Conservation (phyloP, 2,797 vertebrate species). For the Syngnathus acus region DNA sequence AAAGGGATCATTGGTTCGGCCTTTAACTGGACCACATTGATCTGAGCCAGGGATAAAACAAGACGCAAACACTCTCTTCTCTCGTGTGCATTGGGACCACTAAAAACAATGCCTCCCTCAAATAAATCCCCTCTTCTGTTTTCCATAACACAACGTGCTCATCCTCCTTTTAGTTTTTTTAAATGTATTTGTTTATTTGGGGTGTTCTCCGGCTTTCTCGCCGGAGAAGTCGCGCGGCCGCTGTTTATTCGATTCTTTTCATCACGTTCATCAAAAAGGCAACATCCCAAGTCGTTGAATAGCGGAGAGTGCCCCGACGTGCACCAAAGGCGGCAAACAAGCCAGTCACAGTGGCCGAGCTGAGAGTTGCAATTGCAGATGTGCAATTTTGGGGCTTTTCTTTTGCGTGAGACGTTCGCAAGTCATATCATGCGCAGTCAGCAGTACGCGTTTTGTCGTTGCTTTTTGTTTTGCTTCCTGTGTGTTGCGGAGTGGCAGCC, state of each 20-base stretch:
- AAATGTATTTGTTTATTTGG: background rate
- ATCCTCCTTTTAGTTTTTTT: background rate
- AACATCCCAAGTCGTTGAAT: constrained; percentile 52
- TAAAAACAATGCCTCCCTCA: background rate
- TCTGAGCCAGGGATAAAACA: background rate
- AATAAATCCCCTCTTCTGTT: background rate
- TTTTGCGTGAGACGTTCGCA: no score
- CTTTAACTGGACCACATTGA: background rate
- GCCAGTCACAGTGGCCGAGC: no score
- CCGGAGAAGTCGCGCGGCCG: background rate
- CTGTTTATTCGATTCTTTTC: constrained; percentile 8
- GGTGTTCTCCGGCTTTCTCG: background rate
- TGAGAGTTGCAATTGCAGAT: no score
- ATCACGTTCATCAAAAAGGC: constrained; percentile 5
- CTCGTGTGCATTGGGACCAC: background rate
- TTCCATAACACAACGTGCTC: background rate
- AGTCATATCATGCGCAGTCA: no score
- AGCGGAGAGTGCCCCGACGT: constrained; percentile 37
- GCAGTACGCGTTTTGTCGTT: background rate
- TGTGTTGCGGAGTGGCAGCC: background rate
- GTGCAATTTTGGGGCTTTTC: no score
- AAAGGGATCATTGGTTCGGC: background rate
- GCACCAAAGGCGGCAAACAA: constrained; percentile 29
- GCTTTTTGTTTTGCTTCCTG: background rate
- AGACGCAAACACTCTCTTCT: background rate